A percentile compares a stretch with the other conserved stretches of the same genome.
Evolutionary conservation across 53 echinoderm and acorn worm genomes (phyloP).

Genomic region (Antedon mediterranea): DNA sequence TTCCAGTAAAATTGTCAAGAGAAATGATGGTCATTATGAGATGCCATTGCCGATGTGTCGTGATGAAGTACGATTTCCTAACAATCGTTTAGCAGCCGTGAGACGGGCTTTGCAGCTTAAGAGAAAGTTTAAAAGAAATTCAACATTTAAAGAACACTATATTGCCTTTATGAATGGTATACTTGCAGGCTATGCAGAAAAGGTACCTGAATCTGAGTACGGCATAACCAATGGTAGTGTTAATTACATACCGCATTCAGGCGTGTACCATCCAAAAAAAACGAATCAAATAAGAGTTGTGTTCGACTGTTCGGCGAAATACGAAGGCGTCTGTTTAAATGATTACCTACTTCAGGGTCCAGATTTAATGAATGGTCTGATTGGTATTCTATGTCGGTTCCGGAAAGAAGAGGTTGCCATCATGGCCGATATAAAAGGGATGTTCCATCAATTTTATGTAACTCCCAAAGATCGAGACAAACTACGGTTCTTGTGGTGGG

Average conservation of each 20-base stretch:
- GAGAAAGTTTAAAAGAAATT: background rate
- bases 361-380: background rate
- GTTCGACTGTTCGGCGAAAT: constrained; percentile 5
- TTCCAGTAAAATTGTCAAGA: constrained; percentile 1
- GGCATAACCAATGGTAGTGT: constrained; percentile 3
- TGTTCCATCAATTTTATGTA: constrained; percentile 3
- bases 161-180: constrained; percentile 5
- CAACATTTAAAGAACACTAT: constrained; percentile 10
- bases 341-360: background rate
- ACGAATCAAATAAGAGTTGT: constrained; percentile 1
- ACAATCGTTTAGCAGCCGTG: constrained; percentile 3
- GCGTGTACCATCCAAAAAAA: constrained; percentile 10
- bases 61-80: constrained; percentile 8
- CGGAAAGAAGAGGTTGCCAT: background rate
- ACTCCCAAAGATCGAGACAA: background rate
- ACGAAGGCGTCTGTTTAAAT: background rate
- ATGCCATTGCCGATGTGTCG: constrained; percentile 21
- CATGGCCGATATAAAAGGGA: background rate
- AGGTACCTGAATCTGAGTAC: background rate
- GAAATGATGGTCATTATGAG: constrained; percentile 23
- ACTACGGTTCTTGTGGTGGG: background rate
- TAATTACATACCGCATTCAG: constrained; percentile 22
- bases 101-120: constrained; percentile 3
- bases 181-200: constrained; percentile 9
- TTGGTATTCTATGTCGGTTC: constrained; percentile 1